Evolutionary conservation across 2,113 vertebrate genomes (phyloP), one percentile per base, ranked within the genome.

Genomic region (Hippolais icterina): DNA sequence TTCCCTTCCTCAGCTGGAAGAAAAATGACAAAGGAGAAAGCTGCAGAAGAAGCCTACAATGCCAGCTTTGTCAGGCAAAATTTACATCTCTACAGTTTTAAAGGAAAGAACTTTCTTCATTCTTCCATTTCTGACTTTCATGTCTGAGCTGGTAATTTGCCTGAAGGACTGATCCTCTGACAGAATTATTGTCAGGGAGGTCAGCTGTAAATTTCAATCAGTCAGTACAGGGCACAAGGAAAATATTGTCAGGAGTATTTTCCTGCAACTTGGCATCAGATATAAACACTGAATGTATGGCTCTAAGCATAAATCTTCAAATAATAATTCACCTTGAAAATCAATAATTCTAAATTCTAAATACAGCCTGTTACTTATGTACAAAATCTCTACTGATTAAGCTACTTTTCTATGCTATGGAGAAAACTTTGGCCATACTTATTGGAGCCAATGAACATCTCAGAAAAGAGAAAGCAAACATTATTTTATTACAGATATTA

Each of bases 131-230:
- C 37, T 82, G 61, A 95, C 64, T 87, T 94, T 97, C 90, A 59
- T 95, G 61, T 95, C 15, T 96, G 70, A 94, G 61, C 31, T 95
- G 72, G 68, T 49, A 95, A 89, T 66, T 76, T 87, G 75, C 87
- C 91, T 59, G 69, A 86, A 95, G 91, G 75, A 90, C 41, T 22
- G 13, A 75, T 72, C 83, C 77, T 66, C 56, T 89, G 88, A 87
- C 88, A 94, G 77, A 96, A 93, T 95, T 94, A 84, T 83, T 87
- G 91, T 86, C 87, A 78, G 28, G 41, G 75, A 94, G 63, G 84
- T 91, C 57, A 80, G 89, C 95, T 85, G 89, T 87, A 97, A 96
- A 97, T 95, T 91, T 95, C 64, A 79, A 71, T 95, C 92, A 87
- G 78, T 95, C 69, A 79, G 31, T 77, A 9, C 25, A 95, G 64